Percentiles rank a stretch among this genome's conserved stretches.
Evolutionary conservation across 1,140 invertebrate species (phyloP).

Genomic region (Paramacrobiotus metropolitanus): DNA sequence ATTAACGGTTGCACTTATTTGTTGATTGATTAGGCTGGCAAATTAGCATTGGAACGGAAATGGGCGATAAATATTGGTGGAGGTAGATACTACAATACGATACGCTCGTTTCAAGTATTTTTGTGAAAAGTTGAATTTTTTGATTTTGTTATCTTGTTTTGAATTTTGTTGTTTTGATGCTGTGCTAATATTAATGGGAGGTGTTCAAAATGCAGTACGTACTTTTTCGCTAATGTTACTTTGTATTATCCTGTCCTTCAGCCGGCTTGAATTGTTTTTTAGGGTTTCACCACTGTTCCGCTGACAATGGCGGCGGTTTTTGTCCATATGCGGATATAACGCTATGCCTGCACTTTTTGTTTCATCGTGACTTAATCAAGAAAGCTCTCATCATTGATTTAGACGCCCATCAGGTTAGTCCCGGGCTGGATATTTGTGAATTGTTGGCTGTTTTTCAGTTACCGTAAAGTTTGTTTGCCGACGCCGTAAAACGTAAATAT

Average conservation of each 20-base stretch:
- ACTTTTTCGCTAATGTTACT: no score
- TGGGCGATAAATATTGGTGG: conserved; percentile 78
- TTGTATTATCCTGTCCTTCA: no score
- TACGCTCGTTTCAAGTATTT: no score
- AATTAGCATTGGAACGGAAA: conserved; percentile 46
- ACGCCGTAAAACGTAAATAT: conserved; percentile 7
- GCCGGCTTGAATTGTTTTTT: no score
- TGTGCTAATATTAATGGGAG: no score
- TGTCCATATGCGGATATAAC: conserved; percentile 71
- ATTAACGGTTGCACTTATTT: no score
- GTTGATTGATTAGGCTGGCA: conserved; percentile 45
- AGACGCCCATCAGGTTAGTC: conserved; percentile 49
- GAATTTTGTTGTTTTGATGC: no score
- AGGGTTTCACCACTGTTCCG: conserved; percentile 38
- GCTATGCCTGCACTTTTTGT: conserved; percentile 40
- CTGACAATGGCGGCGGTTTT: conserved; percentile 49
- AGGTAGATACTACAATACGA: conserved; percentile 47
- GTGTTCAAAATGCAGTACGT: no score
- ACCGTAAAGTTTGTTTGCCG: not conserved
- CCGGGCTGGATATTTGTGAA: not conserved
- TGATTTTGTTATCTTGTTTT: no score
- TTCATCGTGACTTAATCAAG: conserved; percentile 30
- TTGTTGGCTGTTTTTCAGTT: not conserved
- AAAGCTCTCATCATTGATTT: conserved; percentile 63
- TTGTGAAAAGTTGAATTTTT: no score